Evolutionary conservation across 2,113 vertebrate species (phyloP), one percentile per base, ranked within the genome.

Genomic region (Lipophrys pholis): DNA sequence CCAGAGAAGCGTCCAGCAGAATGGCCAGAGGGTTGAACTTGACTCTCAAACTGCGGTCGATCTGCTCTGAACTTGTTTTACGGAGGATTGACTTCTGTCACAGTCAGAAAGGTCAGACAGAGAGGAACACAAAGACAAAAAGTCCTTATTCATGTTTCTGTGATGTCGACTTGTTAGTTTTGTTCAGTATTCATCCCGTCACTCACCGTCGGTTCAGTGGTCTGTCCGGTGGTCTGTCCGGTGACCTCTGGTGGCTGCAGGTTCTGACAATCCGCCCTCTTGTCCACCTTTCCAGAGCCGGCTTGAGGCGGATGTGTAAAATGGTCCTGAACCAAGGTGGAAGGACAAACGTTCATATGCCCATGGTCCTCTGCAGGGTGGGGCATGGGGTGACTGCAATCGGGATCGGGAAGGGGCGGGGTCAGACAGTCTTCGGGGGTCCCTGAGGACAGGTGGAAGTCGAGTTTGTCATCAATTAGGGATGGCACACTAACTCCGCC

Each of bases 1-100:
- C 97, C 89, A 99, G 91, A 35, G 97, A 98, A 0, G 96, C 95
- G 84, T 99, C 97, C 52, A 99, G 93, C 60, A 99, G 94, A 59
- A 99, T 90, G 0, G 96, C 97, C 0, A 99, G 93, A 1, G 97
- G 96, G 90, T 97, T 97, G 90, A 99, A 99, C 75, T 95, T 95
- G 62, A 99, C 97, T 61, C 96, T 90, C 93, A 95, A 92, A 41
- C 91, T 90, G 2, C 94, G 95, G 3, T 87, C 89, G 10, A 94
- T 95, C 52, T 95, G 90, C 66, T 95, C 96, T 0, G 96, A 96
- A 7, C 93, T 94, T 0, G 76, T 83, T 86, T 95, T 97, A 3
- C 95, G 94, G 64, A 99, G 86, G 88, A 99, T 99, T 0, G 97
- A 96, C 84, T 92, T 95, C 89, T 96, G 97, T 5, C 95, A 96